Evolutionary conservation across 2,888 invertebrate species (phyloP).

Genomic region (Sacculina carcini): DNA sequence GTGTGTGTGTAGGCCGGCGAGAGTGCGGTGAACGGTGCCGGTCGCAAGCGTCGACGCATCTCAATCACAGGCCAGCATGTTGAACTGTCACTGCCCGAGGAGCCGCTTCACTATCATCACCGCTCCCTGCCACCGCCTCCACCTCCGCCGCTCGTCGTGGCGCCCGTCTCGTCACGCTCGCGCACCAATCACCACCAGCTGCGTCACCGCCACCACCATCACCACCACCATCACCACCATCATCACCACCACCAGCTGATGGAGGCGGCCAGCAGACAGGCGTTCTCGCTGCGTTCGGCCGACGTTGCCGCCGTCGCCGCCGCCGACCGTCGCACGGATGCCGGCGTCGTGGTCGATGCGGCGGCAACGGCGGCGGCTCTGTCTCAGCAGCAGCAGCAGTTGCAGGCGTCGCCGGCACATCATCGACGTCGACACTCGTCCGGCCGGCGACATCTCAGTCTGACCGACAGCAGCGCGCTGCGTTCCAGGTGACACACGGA

Average conservation of each 20-base stretch:
- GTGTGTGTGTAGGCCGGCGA: not conserved
- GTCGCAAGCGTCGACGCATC: not conserved
- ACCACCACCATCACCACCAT: constrained; percentile 18
- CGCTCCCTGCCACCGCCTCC: constrained; percentile 13
- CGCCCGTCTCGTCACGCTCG: constrained; percentile 6
- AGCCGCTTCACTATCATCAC: not conserved
- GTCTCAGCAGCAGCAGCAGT: too few relatives aligned
- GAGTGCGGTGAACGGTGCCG: not conserved
- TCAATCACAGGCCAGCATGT: not conserved
- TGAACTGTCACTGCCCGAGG: not conserved
- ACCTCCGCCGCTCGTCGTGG: constrained; percentile 13
- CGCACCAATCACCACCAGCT: constrained; percentile 8
- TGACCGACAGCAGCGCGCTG: too few relatives aligned
- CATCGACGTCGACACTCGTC: too few relatives aligned
- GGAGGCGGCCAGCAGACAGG: too few relatives aligned
- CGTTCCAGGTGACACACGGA: too few relatives aligned
- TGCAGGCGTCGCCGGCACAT: too few relatives aligned
- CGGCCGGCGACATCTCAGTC: too few relatives aligned
- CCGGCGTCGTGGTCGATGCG: too few relatives aligned
- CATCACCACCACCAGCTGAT: constrained; percentile 17
- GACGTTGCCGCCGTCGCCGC: not conserved
- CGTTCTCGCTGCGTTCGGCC: too few relatives aligned
- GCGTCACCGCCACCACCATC: constrained; percentile 19
- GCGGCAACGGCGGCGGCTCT: too few relatives aligned
- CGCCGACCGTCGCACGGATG: too few relatives aligned